These are phyloP conservation scores for Drosophila borealis DNA, from an alignment of 2,888 invertebrate genomes.

Conservation along the genomic window DNA sequence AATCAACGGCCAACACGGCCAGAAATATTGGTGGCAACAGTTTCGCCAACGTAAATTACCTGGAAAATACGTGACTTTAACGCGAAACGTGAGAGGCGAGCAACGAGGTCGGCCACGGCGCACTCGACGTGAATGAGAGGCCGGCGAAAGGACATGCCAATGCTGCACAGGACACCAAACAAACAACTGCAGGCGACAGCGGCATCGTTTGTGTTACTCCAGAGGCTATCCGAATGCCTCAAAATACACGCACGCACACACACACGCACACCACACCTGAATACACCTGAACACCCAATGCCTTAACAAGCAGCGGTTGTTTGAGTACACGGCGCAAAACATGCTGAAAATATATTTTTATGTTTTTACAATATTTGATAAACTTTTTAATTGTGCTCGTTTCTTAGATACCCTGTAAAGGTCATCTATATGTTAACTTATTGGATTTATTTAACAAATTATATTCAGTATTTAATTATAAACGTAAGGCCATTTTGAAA, in stretches of 20 bases:
- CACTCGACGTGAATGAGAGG: constrained; percentile 44
- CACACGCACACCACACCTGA: constrained; percentile 20
- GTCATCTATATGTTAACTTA: too few relatives aligned
- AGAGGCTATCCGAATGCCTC: constrained; percentile 26
- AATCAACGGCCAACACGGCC: constrained; percentile 63
- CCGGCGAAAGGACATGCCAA: constrained; percentile 51
- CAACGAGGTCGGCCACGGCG: constrained; percentile 33
- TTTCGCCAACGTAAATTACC: constrained; percentile 84
- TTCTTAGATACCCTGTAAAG: background rate
- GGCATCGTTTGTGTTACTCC: constrained; percentile 31
- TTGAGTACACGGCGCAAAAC: constrained; percentile 12
- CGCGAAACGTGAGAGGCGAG: constrained; percentile 64
- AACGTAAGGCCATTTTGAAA: too few relatives aligned
- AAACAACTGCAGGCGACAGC: constrained; percentile 56
- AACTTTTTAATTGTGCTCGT: background rate
- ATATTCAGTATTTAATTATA: too few relatives aligned
- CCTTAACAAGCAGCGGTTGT: constrained; percentile 9
- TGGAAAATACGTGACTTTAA: constrained; percentile 84
- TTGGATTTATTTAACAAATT: too few relatives aligned
- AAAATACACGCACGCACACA: constrained; percentile 27
- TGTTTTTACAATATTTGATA: background rate
- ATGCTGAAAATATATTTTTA: background rate
- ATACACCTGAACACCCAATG: constrained; percentile 20
- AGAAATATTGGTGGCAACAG: constrained; percentile 81
- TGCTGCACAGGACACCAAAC: constrained; percentile 37